Conservation (phyloP, 1,140 invertebrate genomes). For the Ephestia elutella region DNA sequence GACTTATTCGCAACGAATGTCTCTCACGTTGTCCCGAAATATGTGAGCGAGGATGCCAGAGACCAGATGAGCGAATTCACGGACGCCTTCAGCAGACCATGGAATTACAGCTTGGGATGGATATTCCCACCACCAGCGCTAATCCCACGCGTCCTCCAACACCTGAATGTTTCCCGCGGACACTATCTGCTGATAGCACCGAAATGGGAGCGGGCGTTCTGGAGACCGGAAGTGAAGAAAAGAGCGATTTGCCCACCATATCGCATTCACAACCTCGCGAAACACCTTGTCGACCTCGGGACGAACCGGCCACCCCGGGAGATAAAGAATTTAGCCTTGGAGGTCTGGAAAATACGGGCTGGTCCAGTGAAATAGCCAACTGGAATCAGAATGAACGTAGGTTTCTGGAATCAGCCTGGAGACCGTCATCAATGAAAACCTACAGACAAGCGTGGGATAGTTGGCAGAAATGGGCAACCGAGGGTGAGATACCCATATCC, state of each 20-base stretch:
- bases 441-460: too few species aligned
- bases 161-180: constrained; percentile 37
- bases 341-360: constrained; percentile 32
- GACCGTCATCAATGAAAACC: too few species aligned
- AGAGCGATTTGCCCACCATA: constrained; percentile 30
- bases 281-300: constrained; percentile 30
- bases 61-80: constrained; percentile 32
- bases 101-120: constrained; percentile 46
- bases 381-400: too few species aligned
- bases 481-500: too few species aligned
- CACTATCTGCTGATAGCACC: constrained; percentile 37
- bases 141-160: constrained; percentile 41
- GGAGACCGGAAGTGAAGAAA: constrained; percentile 39
- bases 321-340: constrained; percentile 27
- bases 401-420: too few species aligned
- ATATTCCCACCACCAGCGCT: too few species aligned
- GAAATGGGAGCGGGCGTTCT: constrained; percentile 44
- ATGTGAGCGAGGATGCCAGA: constrained; percentile 24
- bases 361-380: background rate
- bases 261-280: constrained; percentile 25
- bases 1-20: too few species aligned
- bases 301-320: constrained; percentile 33
- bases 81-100: constrained; percentile 41
- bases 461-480: too few species aligned
- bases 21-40: constrained; percentile 19